Conservation (phyloP, 1,140 invertebrate species). For the Cydia fagiglandana region DNA sequence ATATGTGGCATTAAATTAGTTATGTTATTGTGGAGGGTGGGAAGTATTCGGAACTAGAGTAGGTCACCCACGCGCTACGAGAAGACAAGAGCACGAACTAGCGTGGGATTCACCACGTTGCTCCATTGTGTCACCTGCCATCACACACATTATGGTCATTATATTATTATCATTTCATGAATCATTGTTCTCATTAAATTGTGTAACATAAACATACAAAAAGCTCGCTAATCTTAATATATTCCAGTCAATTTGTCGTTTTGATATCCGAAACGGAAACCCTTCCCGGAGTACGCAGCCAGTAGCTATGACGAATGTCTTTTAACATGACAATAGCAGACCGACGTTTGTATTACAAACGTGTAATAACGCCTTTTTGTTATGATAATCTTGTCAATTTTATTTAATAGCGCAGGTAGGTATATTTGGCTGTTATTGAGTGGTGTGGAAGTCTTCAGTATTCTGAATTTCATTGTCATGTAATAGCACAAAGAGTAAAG, state of each 20-base stretch:
- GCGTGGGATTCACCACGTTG: constrained; percentile 43
- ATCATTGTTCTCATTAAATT: constrained; percentile 25
- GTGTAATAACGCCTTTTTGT: constrained; percentile 49
- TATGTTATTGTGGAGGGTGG: constrained; percentile 14
- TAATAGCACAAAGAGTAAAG: no score
- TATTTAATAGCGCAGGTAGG: constrained; percentile 32
- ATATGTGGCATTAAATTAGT: background rate
- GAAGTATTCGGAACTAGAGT: constrained; percentile 45
- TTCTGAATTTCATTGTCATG: constrained; percentile 2
- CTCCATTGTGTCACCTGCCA: constrained; percentile 40
- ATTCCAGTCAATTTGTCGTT: constrained; percentile 36
- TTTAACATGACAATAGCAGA: constrained; percentile 54
- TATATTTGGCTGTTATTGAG: constrained; percentile 19
- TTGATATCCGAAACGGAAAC: constrained; percentile 39
- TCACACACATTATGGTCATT: constrained; percentile 33
- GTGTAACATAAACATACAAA: background rate
- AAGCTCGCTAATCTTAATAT: constrained; percentile 30
- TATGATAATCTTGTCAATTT: constrained; percentile 49
- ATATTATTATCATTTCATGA: constrained; percentile 35
- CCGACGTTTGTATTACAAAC: constrained; percentile 45
- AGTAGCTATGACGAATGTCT: constrained; percentile 52
- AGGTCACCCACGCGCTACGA: constrained; percentile 44
- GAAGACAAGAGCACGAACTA: constrained; percentile 39
- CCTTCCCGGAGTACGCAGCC: constrained; percentile 41
- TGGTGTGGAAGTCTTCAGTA: constrained; percentile 3